Evolutionary conservation across 2,113 vertebrate genomes (phyloP).

Genomic region (Pteronura brasiliensis): DNA sequence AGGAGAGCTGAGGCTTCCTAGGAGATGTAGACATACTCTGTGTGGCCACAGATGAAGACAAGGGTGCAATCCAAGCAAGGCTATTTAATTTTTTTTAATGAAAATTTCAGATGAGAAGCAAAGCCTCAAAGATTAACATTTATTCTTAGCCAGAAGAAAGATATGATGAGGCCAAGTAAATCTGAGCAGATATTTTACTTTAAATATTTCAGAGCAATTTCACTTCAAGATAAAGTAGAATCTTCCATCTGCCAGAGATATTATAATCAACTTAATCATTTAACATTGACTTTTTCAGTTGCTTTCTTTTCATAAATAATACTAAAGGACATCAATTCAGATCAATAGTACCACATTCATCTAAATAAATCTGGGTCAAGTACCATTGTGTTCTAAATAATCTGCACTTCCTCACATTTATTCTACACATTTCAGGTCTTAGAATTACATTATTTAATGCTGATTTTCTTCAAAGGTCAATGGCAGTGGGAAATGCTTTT

Average conservation of each 20-base stretch:
- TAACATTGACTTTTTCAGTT: not conserved
- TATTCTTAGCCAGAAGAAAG: not conserved
- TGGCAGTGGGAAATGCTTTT: not conserved
- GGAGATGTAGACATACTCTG: not conserved
- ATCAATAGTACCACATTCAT: not conserved
- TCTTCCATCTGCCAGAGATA: not conserved
- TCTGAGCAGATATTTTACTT: not conserved
- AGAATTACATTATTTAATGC: not conserved
- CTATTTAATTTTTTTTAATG: not conserved
- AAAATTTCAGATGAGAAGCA: not conserved
- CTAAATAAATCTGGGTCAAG: not conserved
- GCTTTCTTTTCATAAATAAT: not conserved
- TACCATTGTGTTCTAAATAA: not conserved
- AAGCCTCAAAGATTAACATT: not conserved
- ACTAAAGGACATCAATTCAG: not conserved
- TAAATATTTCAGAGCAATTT: slow-evolving; percentile 33
- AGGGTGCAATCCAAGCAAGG: not conserved
- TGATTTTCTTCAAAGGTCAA: not conserved
- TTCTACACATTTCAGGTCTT: not conserved
- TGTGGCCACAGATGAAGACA: not conserved
- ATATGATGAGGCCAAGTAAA: not conserved
- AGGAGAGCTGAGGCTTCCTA: not conserved
- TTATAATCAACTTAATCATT: slow-evolving; percentile 1
- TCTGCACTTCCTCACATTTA: not conserved
- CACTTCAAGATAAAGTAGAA: not conserved